phyloP scores from a whole-genome alignment of 2,113 vertebrate species.

The Oxyura jamaicensis region DNA sequence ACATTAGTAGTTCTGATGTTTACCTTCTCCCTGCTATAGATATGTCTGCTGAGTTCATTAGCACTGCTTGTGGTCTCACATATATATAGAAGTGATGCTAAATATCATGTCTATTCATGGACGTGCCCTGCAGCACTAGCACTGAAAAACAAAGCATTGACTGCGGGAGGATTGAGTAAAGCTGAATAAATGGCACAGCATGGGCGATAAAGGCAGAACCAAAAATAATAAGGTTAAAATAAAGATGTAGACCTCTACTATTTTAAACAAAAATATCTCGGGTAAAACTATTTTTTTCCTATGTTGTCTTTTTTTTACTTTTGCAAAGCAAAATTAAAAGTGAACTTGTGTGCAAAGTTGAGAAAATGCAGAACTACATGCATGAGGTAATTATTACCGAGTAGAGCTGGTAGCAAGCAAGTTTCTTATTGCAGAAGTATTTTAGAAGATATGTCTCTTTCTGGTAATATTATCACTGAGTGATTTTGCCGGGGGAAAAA shows the following conservation, averaged over 20 bases:
- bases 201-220: background rate
- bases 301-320: background rate
- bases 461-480: background rate
- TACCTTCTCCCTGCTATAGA: background rate
- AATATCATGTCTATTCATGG: background rate
- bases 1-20: background rate
- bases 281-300: background rate
- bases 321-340: background rate
- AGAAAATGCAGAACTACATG: background rate
- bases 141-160: background rate
- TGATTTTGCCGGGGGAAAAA: background rate
- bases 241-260: background rate
- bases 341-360: background rate
- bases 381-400: background rate
- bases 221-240: background rate
- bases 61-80: background rate
- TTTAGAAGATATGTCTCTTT: background rate
- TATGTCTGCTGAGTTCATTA: background rate
- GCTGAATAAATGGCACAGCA: background rate
- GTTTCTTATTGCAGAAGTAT: background rate
- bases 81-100: background rate
- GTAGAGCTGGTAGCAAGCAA: background rate
- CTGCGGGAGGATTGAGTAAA: background rate
- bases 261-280: background rate
- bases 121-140: fast-evolving